Conservation (phyloP, 2,113 vertebrate species). For the Mus pahari region DNA sequence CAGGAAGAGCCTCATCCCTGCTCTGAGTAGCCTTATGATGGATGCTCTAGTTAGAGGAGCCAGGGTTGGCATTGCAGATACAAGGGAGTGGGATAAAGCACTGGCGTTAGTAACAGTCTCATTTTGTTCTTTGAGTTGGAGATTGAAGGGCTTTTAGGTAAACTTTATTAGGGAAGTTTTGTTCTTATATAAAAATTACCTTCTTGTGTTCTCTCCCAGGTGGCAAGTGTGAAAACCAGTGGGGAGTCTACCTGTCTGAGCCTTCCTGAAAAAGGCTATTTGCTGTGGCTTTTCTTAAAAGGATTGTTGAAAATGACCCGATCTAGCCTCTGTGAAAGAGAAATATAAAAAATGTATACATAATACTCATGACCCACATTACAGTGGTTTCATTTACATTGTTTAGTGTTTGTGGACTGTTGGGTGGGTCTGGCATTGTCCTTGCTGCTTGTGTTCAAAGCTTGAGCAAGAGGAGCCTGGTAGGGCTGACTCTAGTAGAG, state of each 20-base stretch:
- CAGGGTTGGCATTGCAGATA: neutral
- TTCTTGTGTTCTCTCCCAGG: neutral
- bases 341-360: neutral
- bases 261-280: constrained; percentile 21
- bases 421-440: constrained; percentile 1
- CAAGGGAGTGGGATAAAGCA: constrained; percentile 29
- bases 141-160: constrained; percentile 12
- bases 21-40: constrained; percentile 31
- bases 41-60: constrained; percentile 9
- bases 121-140: constrained; percentile 34
- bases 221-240: neutral
- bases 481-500: neutral
- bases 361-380: neutral
- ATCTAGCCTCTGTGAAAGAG: neutral
- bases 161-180: neutral
- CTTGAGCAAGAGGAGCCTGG: neutral
- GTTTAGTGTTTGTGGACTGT: neutral
- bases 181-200: neutral
- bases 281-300: neutral
- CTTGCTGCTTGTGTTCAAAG: constrained; percentile 62
- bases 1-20: neutral
- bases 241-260: neutral
- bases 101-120: neutral
- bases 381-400: neutral
- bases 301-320: neutral